Percentiles rank a stretch among this genome's conserved stretches.
These are phyloP conservation scores for Pampus argenteus DNA, from an alignment of 2,797 vertebrate genomes.

Conservation along the genomic window DNA sequence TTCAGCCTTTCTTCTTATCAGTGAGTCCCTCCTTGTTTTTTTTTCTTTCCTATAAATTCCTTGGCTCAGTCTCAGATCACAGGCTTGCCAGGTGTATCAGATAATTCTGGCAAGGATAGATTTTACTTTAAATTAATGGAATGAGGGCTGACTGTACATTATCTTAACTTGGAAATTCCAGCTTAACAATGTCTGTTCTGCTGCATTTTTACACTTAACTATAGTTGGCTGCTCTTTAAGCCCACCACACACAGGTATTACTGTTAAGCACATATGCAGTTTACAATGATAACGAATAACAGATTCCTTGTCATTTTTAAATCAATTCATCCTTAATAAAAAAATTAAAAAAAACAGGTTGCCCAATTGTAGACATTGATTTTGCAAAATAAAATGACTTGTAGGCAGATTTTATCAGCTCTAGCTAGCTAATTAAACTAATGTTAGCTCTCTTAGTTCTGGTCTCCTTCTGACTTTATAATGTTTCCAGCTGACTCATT, in stretches of 20 bases:
- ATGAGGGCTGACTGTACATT: slow-evolving; percentile 7
- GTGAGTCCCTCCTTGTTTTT: slow-evolving; percentile 28
- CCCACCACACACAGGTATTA: neutral
- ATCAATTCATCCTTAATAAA: neutral
- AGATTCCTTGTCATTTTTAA: neutral
- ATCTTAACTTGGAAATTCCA: neutral
- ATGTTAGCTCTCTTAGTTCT: neutral
- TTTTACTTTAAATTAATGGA: slow-evolving; percentile 24
- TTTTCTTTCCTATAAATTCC: slow-evolving; percentile 45
- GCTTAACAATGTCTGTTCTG: neutral
- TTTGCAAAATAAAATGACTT: neutral
- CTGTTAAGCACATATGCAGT: neutral
- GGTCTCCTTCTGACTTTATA: neutral
- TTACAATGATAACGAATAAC: neutral
- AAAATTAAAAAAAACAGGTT: neutral
- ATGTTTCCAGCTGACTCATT: neutral
- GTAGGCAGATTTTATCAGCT: neutral
- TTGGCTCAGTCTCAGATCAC: slow-evolving; percentile 49
- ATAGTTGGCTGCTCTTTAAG: neutral
- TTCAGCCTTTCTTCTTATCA: slow-evolving; percentile 49
- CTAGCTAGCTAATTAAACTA: neutral
- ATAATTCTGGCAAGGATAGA: slow-evolving; percentile 20
- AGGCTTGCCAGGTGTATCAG: slow-evolving; percentile 34
- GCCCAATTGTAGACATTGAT: neutral
- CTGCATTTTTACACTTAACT: neutral